These are phyloP conservation scores for Drosophila biarmipes DNA, from an alignment of 1,140 invertebrate species.

Conservation along the genomic window DNA sequence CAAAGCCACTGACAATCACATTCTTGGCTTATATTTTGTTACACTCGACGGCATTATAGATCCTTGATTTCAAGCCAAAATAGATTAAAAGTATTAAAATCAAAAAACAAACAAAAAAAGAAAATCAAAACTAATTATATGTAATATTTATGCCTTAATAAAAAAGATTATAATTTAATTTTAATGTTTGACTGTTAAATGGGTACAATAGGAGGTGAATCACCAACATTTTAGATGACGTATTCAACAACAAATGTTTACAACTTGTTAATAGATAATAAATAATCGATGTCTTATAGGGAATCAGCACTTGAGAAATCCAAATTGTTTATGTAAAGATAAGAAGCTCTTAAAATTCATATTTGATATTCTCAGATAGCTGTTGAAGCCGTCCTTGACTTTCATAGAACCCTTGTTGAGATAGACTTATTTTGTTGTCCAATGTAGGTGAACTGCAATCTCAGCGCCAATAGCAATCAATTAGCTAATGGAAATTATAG, in stretches of 20 bases:
- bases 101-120: conserved; percentile 1
- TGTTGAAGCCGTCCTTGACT: conserved; percentile 4
- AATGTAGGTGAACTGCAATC: conserved; percentile 32
- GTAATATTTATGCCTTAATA: conserved; percentile 26
- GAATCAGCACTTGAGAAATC: conserved; percentile 7
- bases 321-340: conserved; percentile 10
- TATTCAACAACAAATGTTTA: background rate
- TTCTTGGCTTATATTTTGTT: conserved; percentile 15
- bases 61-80: conserved; percentile 28
- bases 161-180: conserved; percentile 9
- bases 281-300: too few species aligned
- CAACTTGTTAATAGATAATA: background rate
- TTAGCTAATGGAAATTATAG: conserved; percentile 28
- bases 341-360: background rate
- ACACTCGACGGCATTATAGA: conserved; percentile 16
- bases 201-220: background rate
- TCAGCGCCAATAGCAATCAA: conserved; percentile 21
- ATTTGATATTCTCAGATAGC: background rate
- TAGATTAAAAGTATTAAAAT: conserved; percentile 43
- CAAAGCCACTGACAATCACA: background rate
- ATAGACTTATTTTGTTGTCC: conserved; percentile 5
- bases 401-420: conserved; percentile 3
- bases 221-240: background rate
- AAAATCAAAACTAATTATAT: conserved; percentile 17
- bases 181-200: background rate